Percentiles rank a stretch among this genome's conserved stretches.
Evolutionary conservation across 2,888 invertebrate genomes (phyloP).

Genomic region (Xestia ashworthii): DNA sequence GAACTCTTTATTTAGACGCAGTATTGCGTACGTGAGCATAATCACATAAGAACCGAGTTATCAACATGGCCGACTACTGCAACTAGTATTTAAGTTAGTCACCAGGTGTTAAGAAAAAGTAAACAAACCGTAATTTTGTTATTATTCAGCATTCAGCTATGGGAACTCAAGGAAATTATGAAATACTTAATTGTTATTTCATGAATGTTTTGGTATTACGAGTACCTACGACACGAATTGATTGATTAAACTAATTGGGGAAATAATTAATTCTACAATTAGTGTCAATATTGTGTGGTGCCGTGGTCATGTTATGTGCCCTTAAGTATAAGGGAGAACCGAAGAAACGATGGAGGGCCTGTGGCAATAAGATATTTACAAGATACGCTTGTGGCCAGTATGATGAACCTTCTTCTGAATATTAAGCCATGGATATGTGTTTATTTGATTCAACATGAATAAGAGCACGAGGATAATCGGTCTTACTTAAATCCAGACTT

Average conservation of each 20-base stretch:
- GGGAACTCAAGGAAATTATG: neutral
- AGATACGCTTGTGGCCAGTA: too few species aligned
- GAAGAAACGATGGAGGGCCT: neutral
- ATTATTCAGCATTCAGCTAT: neutral
- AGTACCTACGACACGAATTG: too few species aligned
- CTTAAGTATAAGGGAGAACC: neutral
- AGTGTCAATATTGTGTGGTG: neutral
- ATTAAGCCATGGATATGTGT: too few species aligned
- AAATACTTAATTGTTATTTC: neutral
- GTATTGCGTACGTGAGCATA: conserved; percentile 10
- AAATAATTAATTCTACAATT: neutral
- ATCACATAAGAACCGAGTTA: conserved; percentile 3
- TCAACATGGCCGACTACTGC: neutral
- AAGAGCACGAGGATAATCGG: neutral
- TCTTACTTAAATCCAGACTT: too few species aligned
- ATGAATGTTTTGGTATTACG: neutral
- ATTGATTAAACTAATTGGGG: neutral
- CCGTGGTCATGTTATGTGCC: neutral
- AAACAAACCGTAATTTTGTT: neutral
- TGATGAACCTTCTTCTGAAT: too few species aligned
- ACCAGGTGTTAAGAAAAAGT: neutral
- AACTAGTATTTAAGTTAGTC: neutral
- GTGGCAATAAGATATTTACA: neutral
- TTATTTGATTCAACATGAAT: neutral
- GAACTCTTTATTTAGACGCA: conserved; percentile 5